Conservation (phyloP, 2,797 vertebrate genomes). For the Ptychobarbus kaznakovi region DNA sequence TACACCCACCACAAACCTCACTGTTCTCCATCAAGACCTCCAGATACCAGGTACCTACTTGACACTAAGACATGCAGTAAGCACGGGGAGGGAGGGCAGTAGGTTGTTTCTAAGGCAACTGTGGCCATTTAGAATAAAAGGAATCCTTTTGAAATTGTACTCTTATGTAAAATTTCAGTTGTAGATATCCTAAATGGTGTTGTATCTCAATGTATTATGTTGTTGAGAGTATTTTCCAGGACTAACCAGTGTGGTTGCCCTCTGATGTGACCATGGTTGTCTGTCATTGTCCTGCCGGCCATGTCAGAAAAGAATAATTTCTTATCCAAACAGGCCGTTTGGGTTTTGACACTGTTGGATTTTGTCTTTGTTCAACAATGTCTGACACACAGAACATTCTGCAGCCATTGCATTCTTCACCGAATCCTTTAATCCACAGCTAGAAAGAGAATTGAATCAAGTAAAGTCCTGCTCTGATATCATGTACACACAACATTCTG, state of each 20-base stretch:
- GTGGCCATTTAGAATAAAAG: background rate
- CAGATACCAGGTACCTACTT: slow-evolving; percentile 16
- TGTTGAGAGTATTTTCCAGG: background rate
- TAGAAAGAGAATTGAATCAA: slow-evolving; percentile 30
- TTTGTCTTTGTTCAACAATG: slow-evolving; percentile 13
- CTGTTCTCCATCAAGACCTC: slow-evolving; percentile 14
- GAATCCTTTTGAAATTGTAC: background rate
- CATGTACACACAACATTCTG: slow-evolving; percentile 8
- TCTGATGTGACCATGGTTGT: background rate
- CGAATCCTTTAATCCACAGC: slow-evolving; percentile 37
- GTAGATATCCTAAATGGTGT: background rate
- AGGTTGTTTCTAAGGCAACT: slow-evolving; percentile 22
- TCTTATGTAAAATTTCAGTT: background rate
- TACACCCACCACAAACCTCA: slow-evolving; percentile 18
- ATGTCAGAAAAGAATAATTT: background rate
- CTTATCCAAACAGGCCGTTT: slow-evolving; percentile 49
- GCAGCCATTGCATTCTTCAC: slow-evolving; percentile 41
- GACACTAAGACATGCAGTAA: background rate
- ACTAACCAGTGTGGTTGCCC: background rate
- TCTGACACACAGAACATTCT: slow-evolving; percentile 41
- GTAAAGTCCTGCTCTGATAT: slow-evolving; percentile 28
- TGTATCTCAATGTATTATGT: background rate
- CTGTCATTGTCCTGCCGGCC: background rate
- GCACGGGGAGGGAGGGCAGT: background rate
- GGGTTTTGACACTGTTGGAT: slow-evolving; percentile 26